Conservation (phyloP, 2,888 invertebrate species). For the Phortica magna region DNA sequence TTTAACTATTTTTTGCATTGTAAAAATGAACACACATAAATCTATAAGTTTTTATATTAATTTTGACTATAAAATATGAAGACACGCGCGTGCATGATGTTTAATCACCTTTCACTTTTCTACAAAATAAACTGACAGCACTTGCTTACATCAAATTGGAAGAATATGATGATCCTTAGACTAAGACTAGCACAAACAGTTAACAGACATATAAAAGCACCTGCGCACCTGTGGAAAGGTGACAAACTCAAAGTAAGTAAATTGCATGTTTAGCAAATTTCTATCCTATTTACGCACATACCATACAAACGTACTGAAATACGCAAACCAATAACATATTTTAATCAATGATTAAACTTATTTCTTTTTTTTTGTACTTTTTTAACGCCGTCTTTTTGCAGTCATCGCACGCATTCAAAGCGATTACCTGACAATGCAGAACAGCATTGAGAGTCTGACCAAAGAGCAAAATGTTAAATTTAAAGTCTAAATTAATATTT, state of each 20-base stretch:
- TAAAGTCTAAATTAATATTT: slow-evolving; percentile 54
- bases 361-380: neutral
- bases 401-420: slow-evolving; percentile 74
- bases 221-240: neutral
- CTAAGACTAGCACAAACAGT: slow-evolving; percentile 34
- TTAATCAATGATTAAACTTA: neutral
- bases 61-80: neutral
- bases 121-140: slow-evolving; percentile 61
- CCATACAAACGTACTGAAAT: neutral
- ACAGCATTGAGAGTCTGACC: slow-evolving; percentile 71
- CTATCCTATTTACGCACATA: slow-evolving; percentile 44
- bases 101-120: slow-evolving; percentile 49
- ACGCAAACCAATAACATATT: neutral
- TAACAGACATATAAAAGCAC: neutral
- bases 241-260: slow-evolving; percentile 42
- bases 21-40: slow-evolving; percentile 18
- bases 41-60: slow-evolving; percentile 11
- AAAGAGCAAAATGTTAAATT: slow-evolving; percentile 70
- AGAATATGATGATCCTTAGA: slow-evolving; percentile 72
- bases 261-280: neutral
- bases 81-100: slow-evolving; percentile 18
- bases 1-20: slow-evolving; percentile 12
- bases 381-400: slow-evolving; percentile 53
- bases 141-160: slow-evolving; percentile 77
- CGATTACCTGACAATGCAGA: slow-evolving; percentile 70